Evolutionary conservation across 2,113 vertebrate genomes (phyloP).

Genomic region (Tympanuchus pallidicinctus): DNA sequence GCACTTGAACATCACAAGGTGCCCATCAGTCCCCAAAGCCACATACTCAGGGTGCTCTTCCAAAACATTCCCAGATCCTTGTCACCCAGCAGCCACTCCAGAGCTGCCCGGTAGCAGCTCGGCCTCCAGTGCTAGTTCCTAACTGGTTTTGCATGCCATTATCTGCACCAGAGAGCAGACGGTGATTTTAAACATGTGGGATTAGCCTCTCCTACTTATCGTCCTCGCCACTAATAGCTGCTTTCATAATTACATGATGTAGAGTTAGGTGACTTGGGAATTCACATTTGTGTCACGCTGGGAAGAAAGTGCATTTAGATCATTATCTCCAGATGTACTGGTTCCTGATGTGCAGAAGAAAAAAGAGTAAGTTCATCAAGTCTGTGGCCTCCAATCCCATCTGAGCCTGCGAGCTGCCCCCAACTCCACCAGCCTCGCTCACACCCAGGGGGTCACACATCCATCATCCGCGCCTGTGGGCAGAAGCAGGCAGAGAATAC

Average conservation of each 20-base stretch:
- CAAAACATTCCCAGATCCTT: not conserved
- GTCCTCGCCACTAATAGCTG: constrained; percentile 18
- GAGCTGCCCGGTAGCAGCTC: not conserved
- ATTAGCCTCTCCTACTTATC: constrained; percentile 19
- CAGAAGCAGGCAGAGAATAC: constrained; percentile 28
- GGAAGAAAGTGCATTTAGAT: constrained; percentile 53
- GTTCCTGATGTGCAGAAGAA: constrained; percentile 23
- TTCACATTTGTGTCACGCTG: constrained; percentile 22
- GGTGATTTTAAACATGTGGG: constrained; percentile 12
- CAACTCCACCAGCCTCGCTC: not conserved
- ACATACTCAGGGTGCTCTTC: not conserved
- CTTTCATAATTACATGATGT: constrained; percentile 17
- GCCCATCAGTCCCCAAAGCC: not conserved
- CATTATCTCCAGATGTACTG: constrained; percentile 42
- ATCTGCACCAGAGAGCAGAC: not conserved
- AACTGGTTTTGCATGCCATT: not conserved
- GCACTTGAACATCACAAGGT: not conserved
- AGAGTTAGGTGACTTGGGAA: constrained; percentile 40
- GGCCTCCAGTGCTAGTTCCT: not conserved
- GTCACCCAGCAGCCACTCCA: not conserved
- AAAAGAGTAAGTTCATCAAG: constrained; percentile 19
- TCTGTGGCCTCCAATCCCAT: constrained; percentile 17
- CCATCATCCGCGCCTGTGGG: constrained; percentile 39
- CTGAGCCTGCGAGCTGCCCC: not conserved
- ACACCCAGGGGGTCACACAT: not conserved